phyloP scores from a whole-genome alignment of 2,797 vertebrate genomes.

The Cyclopterus lumpus region DNA sequence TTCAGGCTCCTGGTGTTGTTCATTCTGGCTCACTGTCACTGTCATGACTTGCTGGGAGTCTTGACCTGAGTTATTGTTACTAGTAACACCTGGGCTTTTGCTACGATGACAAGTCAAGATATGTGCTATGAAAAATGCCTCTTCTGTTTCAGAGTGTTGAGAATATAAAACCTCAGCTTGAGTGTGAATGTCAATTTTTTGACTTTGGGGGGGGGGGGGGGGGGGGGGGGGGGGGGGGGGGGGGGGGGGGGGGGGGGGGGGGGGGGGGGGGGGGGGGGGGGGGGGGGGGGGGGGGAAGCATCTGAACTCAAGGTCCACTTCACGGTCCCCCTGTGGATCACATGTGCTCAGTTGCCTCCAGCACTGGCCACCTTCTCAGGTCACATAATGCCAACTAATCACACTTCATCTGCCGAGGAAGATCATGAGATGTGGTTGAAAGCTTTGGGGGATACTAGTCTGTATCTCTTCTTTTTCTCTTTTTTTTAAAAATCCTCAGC shows the following conservation, averaged over 20 bases:
- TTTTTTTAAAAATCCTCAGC: background rate
- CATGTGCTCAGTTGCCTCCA: slow-evolving; percentile 2
- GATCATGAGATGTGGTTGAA: background rate
- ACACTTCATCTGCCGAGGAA: slow-evolving; percentile 1
- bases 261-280: too few species aligned
- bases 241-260: too few species aligned
- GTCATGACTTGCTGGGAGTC: background rate
- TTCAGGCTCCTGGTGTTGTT: background rate
- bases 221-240: too few species aligned
- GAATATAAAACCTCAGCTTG: background rate
- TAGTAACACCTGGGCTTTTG: background rate
- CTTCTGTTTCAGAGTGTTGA: background rate
- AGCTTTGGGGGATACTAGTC: background rate
- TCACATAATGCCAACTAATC: slow-evolving; percentile 34
- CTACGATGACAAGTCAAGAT: background rate
- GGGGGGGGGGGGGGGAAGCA: too few species aligned
- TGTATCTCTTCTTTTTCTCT: background rate
- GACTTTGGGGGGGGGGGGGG: too few species aligned
- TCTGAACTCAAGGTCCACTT: background rate
- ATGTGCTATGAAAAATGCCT: background rate
- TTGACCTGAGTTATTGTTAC: background rate
- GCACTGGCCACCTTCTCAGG: slow-evolving; percentile 6
- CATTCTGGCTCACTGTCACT: background rate
- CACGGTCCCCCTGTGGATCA: background rate
- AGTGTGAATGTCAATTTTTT: background rate